These are phyloP conservation scores for Rhinogobio ventralis DNA, from an alignment of 2,797 vertebrate species.

Conservation along the genomic window DNA sequence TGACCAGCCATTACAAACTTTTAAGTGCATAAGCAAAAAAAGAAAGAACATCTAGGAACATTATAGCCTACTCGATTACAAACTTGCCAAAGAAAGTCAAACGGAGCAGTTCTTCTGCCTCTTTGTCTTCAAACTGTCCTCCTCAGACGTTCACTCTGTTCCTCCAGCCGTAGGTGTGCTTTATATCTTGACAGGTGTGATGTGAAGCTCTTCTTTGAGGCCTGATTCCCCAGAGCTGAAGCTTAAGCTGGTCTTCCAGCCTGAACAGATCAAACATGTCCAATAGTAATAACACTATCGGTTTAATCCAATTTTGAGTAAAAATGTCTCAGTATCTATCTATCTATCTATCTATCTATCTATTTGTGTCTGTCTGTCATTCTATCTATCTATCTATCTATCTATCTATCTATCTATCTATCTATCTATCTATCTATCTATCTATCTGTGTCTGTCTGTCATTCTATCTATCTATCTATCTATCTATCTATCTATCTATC, in stretches of 20 bases:
- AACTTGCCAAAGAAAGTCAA: not conserved
- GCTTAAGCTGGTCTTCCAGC: not conserved
- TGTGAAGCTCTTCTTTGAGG: not conserved
- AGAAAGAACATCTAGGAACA: not conserved
- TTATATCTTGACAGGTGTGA: not conserved
- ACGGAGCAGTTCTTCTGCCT: not conserved
- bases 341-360: too few relatives aligned
- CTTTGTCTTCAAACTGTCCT: too few relatives aligned
- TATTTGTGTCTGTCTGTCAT: too few relatives aligned
- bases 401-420: too few relatives aligned
- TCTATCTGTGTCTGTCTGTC: too few relatives aligned
- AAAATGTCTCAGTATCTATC: too few relatives aligned
- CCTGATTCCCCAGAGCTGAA: not conserved
- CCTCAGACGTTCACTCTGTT: not conserved
- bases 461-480: not conserved
- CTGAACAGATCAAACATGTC: not conserved
- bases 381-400: too few relatives aligned
- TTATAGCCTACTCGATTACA: not conserved
- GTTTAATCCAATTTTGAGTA: too few relatives aligned
- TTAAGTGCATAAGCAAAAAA: not conserved
- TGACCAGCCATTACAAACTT: not conserved
- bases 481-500: not conserved
- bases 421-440: accelerated
- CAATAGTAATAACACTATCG: too few relatives aligned
- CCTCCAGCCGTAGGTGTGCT: not conserved